Base-by-base conservation (phyloP, 1,140 invertebrate genomes). In the Meloidogyne floridensis region DNA sequence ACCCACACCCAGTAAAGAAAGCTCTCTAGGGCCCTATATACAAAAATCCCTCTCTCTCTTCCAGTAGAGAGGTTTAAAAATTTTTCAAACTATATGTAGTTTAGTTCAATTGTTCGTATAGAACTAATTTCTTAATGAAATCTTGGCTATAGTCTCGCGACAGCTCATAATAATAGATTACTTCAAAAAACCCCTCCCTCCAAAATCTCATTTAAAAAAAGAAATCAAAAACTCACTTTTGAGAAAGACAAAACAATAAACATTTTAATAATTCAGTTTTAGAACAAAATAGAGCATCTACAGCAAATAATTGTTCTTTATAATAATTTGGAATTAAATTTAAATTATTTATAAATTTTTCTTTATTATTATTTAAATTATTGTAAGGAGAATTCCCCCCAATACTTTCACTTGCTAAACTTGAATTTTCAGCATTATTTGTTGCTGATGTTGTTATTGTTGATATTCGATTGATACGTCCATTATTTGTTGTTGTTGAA, bases 311-410 rank as follows among this genome's bases (percentile, higher is more conserved):
- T 72, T 80, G 59, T 65, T 65, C 59, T 65, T 65, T 65, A 65
- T 65, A 65, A 65, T 65, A 65, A 65, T n/a, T 18, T 32, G 13
- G 9, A 42, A 47, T 54, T 43, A 47, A 47, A 47, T 32, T 47
- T 74, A 75, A 94, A 90, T 94, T 93, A 79, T 94, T 94, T 76
- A 94, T 95, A 15, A 97, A 11, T 54, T 11, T 11, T 54, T 54
- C 11, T 11, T 10, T 8, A 54, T 54, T 54, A 9, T 9, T 54
- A 54, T 53, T 53, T 53, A 53, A 53, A 53, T 53, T 59, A 59
- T 15, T 59, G 13, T 65, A n/a, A n/a, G 59, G 59, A 2, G 59
- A 65, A 65, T 65, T 65, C 7, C 15, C 15, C n/a, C 15, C 15
- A 65, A 65, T 65, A 7, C 4, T 7, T 65, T 15, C 15, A 65